These are phyloP conservation scores for Micromys minutus DNA, from an alignment of 2,113 vertebrate species.

Conservation along the genomic window DNA sequence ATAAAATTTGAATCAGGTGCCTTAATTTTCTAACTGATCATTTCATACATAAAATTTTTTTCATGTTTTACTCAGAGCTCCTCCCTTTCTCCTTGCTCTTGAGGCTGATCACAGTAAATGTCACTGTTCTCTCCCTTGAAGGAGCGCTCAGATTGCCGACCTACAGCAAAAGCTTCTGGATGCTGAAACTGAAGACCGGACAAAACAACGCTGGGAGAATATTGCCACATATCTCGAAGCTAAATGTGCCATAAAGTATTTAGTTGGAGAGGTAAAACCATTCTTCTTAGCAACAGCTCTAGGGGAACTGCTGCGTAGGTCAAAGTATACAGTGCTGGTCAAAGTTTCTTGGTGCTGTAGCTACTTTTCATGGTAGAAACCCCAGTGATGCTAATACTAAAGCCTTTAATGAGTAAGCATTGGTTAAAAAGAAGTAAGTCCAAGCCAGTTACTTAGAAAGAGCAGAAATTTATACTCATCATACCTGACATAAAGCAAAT, in stretches of 20 bases:
- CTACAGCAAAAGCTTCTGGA: slow-evolving; percentile 96
- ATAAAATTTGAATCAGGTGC: not conserved
- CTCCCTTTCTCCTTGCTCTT: not conserved
- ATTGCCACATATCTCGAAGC: slow-evolving; percentile 92
- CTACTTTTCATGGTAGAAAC: slow-evolving; percentile 23
- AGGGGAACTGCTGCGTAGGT: not conserved
- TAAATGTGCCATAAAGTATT: slow-evolving; percentile 92
- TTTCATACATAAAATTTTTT: slow-evolving; percentile 7
- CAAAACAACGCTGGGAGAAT: slow-evolving; percentile 91
- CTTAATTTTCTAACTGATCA: slow-evolving; percentile 26
- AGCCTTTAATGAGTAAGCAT: not conserved
- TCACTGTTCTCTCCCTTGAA: slow-evolving; percentile 70
- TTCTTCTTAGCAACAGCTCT: slow-evolving; percentile 24
- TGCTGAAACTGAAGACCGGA: slow-evolving; percentile 89
- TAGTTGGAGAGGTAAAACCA: slow-evolving; percentile 91
- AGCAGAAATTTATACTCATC: not conserved
- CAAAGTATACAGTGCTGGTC: not conserved
- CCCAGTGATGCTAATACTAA: not conserved
- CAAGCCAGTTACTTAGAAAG: not conserved
- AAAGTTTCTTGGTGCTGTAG: not conserved
- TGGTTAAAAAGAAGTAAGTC: slow-evolving; percentile 36
- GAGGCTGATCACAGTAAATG: slow-evolving; percentile 10
- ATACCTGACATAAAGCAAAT: slow-evolving; percentile 26
- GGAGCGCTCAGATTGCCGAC: slow-evolving; percentile 97
- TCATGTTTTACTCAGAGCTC: slow-evolving; percentile 35